Conservation (phyloP, 1,140 invertebrate genomes). For the Pantala flavescens region DNA sequence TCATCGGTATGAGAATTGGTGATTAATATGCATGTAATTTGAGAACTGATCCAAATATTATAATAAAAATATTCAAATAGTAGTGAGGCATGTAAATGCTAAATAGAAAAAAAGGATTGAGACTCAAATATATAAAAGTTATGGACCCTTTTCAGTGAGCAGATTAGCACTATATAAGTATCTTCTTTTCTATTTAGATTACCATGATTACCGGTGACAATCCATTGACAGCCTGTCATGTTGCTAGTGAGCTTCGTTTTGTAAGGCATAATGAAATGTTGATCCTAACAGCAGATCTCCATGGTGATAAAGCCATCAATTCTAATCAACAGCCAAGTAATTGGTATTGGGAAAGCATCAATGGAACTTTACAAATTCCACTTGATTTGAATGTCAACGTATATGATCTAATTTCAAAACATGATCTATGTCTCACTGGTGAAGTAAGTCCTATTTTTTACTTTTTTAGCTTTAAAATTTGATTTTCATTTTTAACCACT, state of each 20-base stretch:
- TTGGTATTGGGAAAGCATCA: slow-evolving; percentile 76
- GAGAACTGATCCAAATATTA: no score
- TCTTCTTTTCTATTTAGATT: slow-evolving; percentile 44
- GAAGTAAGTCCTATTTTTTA: slow-evolving; percentile 42
- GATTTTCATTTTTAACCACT: no score
- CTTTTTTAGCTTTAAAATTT: no score
- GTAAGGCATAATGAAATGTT: slow-evolving; percentile 61
- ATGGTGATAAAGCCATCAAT: not conserved
- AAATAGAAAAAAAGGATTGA: no score
- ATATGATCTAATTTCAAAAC: slow-evolving; percentile 50
- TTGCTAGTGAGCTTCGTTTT: slow-evolving; percentile 88
- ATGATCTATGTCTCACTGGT: slow-evolving; percentile 90
- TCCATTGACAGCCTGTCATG: slow-evolving; percentile 96
- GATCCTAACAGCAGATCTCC: slow-evolving; percentile 49
- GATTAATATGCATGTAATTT: no score
- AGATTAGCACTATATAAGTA: no score
- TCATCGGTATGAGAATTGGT: no score
- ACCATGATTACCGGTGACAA: slow-evolving; percentile 99
- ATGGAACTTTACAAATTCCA: slow-evolving; percentile 52
- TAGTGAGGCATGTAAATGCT: no score
- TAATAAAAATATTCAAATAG: no score
- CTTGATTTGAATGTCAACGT: slow-evolving; percentile 34
- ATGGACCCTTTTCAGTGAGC: no score
- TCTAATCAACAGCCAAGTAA: slow-evolving; percentile 23
- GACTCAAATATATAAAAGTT: no score